A percentile compares a stretch with the other conserved stretches of the same genome.
Conservation (phyloP, 2,888 invertebrate species). For the Rhagonycha lutea region DNA sequence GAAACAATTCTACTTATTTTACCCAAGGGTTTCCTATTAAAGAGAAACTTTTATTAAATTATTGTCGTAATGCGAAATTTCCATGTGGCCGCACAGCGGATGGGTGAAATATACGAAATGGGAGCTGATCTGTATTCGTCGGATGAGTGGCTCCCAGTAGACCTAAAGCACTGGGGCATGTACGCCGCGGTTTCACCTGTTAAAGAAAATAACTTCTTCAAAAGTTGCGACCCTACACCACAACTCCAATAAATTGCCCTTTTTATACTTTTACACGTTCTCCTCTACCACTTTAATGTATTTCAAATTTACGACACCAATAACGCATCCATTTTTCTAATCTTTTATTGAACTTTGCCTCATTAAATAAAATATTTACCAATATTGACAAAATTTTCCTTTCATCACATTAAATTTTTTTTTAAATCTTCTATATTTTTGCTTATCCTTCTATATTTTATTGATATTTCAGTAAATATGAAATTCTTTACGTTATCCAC, state of each 20-base stretch:
- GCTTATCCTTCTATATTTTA: not conserved
- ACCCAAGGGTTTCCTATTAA: constrained; percentile 30
- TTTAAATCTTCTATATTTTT: not conserved
- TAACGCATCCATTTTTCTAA: not conserved
- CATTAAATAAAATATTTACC: not conserved
- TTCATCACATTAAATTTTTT: not conserved
- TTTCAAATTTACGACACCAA: not conserved
- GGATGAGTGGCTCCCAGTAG: constrained; percentile 27
- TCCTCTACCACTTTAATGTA: not conserved
- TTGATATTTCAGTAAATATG: not conserved
- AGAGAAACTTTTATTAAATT: constrained; percentile 37
- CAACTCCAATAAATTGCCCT: constrained; percentile 22
- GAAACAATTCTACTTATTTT: constrained; percentile 34
- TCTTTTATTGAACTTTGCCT: not conserved
- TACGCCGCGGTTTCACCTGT: constrained; percentile 29
- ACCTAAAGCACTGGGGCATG: constrained; percentile 27
- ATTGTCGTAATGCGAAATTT: constrained; percentile 32
- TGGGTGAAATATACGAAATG: constrained; percentile 27
- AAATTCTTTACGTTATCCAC: not conserved
- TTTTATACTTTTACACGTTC: constrained; percentile 17
- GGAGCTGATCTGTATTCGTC: constrained; percentile 30
- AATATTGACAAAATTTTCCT: not conserved
- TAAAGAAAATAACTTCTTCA: constrained; percentile 28
- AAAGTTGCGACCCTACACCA: constrained; percentile 19
- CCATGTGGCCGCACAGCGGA: constrained; percentile 23